Evolutionary conservation across 2,113 vertebrate species (phyloP).

Genomic region (Notechis scutatus): DNA sequence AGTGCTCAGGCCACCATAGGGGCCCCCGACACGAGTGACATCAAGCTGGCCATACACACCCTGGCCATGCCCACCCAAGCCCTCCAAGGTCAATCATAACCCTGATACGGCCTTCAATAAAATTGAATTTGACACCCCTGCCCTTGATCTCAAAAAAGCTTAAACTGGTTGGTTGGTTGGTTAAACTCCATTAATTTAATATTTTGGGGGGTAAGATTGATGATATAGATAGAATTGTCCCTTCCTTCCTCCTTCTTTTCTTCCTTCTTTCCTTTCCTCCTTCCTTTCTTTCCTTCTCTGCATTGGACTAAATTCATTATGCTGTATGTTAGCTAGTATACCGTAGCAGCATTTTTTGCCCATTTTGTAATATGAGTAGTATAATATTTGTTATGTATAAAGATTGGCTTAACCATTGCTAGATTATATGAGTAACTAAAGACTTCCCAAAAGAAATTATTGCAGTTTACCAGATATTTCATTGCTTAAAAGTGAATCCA

Average conservation of each 20-base stretch:
- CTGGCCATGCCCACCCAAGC: no score
- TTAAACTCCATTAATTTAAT: not conserved
- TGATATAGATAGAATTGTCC: not conserved
- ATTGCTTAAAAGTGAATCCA: conserved; percentile 25
- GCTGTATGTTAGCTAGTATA: not conserved
- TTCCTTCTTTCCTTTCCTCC: not conserved
- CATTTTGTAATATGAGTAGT: not conserved
- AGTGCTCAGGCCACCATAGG: no score
- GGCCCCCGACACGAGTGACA: no score
- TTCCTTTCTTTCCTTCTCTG: not conserved
- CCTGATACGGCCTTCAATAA: no score
- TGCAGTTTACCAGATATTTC: conserved; percentile 31
- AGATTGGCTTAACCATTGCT: conserved; percentile 21
- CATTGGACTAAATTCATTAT: not conserved
- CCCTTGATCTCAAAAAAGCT: not conserved
- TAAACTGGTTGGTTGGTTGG: not conserved
- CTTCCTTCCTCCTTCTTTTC: not conserved
- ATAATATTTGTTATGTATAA: conserved; percentile 27
- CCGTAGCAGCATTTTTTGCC: not conserved
- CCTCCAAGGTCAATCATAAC: no score
- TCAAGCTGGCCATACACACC: no score
- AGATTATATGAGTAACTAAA: conserved; percentile 24
- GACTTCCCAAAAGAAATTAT: conserved; percentile 19
- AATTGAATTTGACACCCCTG: no score
- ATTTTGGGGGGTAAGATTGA: not conserved